Base-by-base conservation (phyloP, 2,888 invertebrate genomes). In the Nomada flava region DNA sequence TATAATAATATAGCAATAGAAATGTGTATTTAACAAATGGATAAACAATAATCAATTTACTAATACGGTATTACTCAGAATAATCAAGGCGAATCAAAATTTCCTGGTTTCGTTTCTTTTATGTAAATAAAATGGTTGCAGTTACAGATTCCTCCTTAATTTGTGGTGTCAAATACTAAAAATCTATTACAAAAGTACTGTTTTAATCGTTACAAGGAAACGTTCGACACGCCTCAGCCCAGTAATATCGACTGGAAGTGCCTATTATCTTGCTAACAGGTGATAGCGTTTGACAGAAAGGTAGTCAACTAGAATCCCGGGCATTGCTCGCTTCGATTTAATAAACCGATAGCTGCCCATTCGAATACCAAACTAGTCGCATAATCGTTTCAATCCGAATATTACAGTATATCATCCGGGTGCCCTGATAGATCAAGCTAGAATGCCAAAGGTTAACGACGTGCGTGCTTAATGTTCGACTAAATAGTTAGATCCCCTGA, bases 351-450 rank as follows among this genome's bases (percentile, higher is more conserved):
- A 60, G 57, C 36, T 59, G 57, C 29, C 15, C 50, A 26, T 10
- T 59, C 67, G 67, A 59, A 74, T 67, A 47, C 23, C 59, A 67
- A 65, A 59, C 47, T 50, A 36, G 50, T 36, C 59, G 47, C 59
- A 67, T 65, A 42, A 74, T 67, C 67, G 59, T 74, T 74, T 67
- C 18, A 36, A 74, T 59, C 59, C 50, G 50, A 59, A 74, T 50
- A 65, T 74, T 47, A 36, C 20, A 57, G 50, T 59, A 26, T 42
- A 67, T 74, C 47, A 74, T 67, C 67, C 74, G 67, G 59, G 74
- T 13, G 44, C 74, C 74, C 59, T 50, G 67, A 74, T 59, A 59
- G 47, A 63, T 74, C 74, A 59, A 74, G 23, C 50, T 36, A n/a
- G 59, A 67, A 36, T 13, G 23, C 55, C 57, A 72, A 55, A 72